These are phyloP conservation scores for Myotis vivesi DNA, from an alignment of 2,797 vertebrate species.

Conservation along the genomic window DNA sequence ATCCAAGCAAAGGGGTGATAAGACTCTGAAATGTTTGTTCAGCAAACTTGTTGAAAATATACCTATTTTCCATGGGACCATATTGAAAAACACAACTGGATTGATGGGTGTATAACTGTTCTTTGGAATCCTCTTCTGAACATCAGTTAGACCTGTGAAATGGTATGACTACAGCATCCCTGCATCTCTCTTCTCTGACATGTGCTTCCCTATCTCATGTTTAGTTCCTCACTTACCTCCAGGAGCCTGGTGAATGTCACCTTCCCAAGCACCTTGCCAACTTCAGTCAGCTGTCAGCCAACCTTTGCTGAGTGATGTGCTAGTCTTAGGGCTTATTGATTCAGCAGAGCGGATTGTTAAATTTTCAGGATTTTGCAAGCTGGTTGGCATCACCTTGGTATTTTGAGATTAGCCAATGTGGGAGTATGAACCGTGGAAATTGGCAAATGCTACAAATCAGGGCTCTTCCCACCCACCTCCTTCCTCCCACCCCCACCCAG, in stretches of 20 bases:
- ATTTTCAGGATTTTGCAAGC: not conserved
- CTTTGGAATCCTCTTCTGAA: not conserved
- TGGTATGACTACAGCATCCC: not conserved
- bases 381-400: not conserved
- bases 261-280: not conserved
- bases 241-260: not conserved
- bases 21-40: not conserved
- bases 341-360: not conserved
- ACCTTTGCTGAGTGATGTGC: not conserved
- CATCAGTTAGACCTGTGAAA: not conserved
- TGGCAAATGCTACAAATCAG: not conserved
- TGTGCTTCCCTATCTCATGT: not conserved
- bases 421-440: not conserved
- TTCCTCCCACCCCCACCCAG: too few species aligned
- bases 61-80: not conserved
- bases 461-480: too few species aligned
- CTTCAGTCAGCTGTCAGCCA: not conserved
- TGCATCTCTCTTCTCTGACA: not conserved
- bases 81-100: not conserved
- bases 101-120: rapidly evolving
- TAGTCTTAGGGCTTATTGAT: not conserved
- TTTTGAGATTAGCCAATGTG: not conserved
- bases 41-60: not conserved
- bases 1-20: not conserved
- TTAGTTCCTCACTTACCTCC: not conserved